phyloP scores from a whole-genome alignment of 1,140 invertebrate genomes.

The Calliopsis andreniformis region DNA sequence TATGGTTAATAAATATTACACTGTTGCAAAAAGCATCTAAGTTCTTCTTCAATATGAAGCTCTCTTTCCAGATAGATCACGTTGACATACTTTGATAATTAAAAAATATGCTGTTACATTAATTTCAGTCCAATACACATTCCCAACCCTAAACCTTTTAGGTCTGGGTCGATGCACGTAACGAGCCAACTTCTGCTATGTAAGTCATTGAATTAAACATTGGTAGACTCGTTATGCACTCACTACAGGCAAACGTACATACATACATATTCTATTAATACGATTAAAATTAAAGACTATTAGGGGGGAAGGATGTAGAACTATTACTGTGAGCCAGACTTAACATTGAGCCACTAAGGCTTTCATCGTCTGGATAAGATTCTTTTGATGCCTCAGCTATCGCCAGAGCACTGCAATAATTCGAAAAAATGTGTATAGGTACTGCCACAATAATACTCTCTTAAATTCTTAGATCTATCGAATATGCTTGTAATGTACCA shows the following conservation, averaged over 20 bases:
- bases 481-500: not conserved
- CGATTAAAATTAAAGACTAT: conserved; percentile 87
- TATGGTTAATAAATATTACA: conserved; percentile 65
- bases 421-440: conserved; percentile 48
- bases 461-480: conserved; percentile 17
- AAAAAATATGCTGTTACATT: conserved; percentile 64
- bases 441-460: conserved; percentile 11
- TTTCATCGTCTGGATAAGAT: conserved; percentile 92
- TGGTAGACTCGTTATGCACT: conserved; percentile 67
- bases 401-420: conserved; percentile 89
- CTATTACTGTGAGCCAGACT: conserved; percentile 96
- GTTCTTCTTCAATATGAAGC: conserved; percentile 67
- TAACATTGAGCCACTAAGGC: conserved; percentile 95
- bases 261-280: conserved; percentile 71
- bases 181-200: conserved; percentile 58
- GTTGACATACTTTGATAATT: conserved; percentile 60
- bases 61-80: conserved; percentile 56
- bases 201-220: conserved; percentile 63
- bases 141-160: conserved; percentile 60
- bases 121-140: conserved; percentile 71
- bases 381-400: conserved; percentile 94
- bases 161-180: conserved; percentile 52
- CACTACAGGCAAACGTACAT: conserved; percentile 75
- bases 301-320: conserved; percentile 92
- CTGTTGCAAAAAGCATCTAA: conserved; percentile 68